phyloP scores from a whole-genome alignment of 2,888 invertebrate genomes.

The Cepaea hortensis region DNA sequence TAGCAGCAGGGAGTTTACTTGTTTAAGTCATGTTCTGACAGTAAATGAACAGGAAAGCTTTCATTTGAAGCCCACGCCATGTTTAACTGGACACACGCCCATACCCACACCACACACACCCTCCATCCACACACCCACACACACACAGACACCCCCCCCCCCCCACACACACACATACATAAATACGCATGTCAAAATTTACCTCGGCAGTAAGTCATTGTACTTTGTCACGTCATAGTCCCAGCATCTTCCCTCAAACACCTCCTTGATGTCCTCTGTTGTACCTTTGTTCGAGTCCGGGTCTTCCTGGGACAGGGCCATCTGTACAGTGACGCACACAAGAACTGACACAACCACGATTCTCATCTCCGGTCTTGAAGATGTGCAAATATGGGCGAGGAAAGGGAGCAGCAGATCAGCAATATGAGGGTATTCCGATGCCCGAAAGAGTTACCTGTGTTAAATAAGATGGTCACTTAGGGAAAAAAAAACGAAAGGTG shows the following conservation, averaged over 20 bases:
- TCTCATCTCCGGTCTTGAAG: neutral
- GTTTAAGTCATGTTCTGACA: too few species aligned
- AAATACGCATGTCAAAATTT: conserved; percentile 23
- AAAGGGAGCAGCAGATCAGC: too few species aligned
- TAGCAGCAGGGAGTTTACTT: too few species aligned
- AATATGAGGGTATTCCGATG: too few species aligned
- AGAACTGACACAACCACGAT: neutral
- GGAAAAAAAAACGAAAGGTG: too few species aligned
- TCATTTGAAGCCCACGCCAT: too few species aligned
- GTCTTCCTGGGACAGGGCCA: neutral
- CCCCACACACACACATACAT: conserved; percentile 7
- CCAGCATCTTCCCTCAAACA: conserved; percentile 59
- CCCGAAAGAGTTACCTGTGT: too few species aligned
- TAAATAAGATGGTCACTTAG: too few species aligned
- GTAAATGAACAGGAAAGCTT: too few species aligned
- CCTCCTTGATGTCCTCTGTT: conserved; percentile 55
- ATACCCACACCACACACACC: too few species aligned
- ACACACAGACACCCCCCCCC: neutral
- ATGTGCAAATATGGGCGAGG: neutral
- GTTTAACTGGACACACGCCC: too few species aligned
- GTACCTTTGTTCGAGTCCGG: conserved; percentile 47
- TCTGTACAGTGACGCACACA: neutral
- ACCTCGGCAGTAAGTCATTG: conserved; percentile 51
- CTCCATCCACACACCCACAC: neutral
- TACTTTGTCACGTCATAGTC: conserved; percentile 55